Evolutionary conservation across 2,888 invertebrate genomes (phyloP), one percentile per base, ranked within the genome.

Genomic region (Cheilosia impressa): DNA sequence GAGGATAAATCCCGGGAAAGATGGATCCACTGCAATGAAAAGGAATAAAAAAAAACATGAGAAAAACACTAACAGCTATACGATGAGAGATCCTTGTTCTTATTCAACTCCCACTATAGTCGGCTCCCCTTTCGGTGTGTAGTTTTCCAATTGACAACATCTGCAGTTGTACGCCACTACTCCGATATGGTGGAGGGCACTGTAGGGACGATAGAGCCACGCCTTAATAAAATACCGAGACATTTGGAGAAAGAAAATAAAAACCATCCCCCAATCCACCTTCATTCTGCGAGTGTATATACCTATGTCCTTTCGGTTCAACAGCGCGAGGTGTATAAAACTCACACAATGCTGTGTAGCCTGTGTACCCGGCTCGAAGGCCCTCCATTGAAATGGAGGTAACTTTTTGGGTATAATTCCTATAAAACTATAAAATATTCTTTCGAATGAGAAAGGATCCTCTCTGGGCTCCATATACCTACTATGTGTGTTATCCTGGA

Each of bases 171-270:
- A 81, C 72, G 38, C 13, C 55, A 50, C 3, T 15, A 38, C 17
- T 17, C 19, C 10, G 47, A 9, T 17, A 9, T 47, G 13, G 22
- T 13, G 68, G 31, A 19, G 41, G 43, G 27, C 53, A 19, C 58
- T 65, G 78, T 72, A 84, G 77, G 81, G 66, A 66, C 69, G 43
- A 65, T 84, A 34, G 84, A 85, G 85, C 85, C 85, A 85, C 85
- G 85, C 85, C 85, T 85, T 85, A 85, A 85, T 85, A 85, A 85
- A 81, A 81, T 77, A 81, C 81, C 81, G 81, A 81, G 81, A 72
- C 85, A 85, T 85, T 85, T 55, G 76, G 72, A 81, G 76, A 85
- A 81, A 72, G 71, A 85, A 85, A 85, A 85, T 85, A 85, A 85
- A 79, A 85, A 72, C 60, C 80, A 72, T 72, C 66, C 75, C 43